Evolutionary conservation across 2,888 invertebrate species (phyloP).

Genomic region (Cheilosia impressa): DNA sequence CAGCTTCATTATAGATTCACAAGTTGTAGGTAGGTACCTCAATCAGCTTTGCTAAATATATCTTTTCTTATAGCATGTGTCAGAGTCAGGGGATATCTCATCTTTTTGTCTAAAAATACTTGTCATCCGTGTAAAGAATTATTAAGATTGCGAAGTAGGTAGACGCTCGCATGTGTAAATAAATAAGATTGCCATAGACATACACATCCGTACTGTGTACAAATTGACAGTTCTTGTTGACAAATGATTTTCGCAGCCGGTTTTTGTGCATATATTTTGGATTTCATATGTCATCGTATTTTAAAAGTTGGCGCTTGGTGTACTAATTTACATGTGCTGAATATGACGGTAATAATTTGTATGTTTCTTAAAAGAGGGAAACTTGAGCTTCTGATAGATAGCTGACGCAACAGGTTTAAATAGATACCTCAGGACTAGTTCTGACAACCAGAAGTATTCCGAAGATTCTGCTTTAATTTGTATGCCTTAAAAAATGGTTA

Average conservation of each 20-base stretch:
- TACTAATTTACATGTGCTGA: neutral
- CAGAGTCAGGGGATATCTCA: neutral
- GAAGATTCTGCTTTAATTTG: no score
- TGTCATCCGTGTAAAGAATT: conserved; percentile 40
- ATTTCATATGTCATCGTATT: conserved; percentile 22
- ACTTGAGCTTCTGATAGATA: no score
- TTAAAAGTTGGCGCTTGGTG: conserved; percentile 18
- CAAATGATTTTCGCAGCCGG: conserved; percentile 18
- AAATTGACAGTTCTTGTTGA: conserved; percentile 27
- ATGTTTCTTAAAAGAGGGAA: neutral
- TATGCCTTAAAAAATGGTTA: no score
- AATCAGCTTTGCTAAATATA: conserved; percentile 9
- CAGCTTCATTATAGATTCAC: neutral
- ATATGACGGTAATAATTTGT: neutral
- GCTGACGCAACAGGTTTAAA: no score
- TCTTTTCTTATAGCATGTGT: neutral
- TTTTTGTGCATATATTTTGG: conserved; percentile 4
- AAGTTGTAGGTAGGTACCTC: conserved; percentile 1
- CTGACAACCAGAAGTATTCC: neutral
- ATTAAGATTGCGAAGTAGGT: neutral
- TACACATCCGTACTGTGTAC: no score
- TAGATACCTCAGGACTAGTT: no score
- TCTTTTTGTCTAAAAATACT: conserved; percentile 23
- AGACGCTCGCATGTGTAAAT: conserved; percentile 14
- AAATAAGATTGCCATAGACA: neutral